Percentiles rank a stretch among this genome's conserved stretches.
Conservation (phyloP, 2,113 vertebrate genomes). For the Tychaedon coryphoeus region DNA sequence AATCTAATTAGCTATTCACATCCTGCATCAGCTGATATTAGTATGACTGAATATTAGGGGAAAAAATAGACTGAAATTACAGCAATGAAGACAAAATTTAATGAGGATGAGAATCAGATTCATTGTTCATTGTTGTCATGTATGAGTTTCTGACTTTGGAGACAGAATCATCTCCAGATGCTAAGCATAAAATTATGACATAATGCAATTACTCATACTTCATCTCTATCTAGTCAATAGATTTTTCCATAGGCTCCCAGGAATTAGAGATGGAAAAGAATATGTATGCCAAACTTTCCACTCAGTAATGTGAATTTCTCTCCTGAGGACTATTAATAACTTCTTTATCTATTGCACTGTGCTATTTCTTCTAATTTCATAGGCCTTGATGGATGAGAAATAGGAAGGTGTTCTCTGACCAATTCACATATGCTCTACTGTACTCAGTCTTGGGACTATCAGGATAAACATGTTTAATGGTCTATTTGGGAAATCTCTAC, state of each 20-base stretch:
- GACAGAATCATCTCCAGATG: slow-evolving; percentile 2
- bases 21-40: slow-evolving; percentile 28
- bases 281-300: background rate
- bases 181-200: slow-evolving; percentile 7
- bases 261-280: background rate
- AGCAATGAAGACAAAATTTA: slow-evolving; percentile 12
- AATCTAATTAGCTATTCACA: slow-evolving; percentile 48
- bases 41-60: slow-evolving; percentile 19
- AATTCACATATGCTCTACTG: background rate
- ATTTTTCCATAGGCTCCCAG: background rate
- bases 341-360: background rate
- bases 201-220: slow-evolving; percentile 16
- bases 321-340: background rate
- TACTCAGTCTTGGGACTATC: background rate
- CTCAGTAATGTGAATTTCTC: background rate
- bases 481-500: background rate
- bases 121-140: slow-evolving; percentile 25
- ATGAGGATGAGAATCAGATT: slow-evolving; percentile 35
- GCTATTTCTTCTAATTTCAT: background rate
- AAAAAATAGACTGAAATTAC: slow-evolving; percentile 37
- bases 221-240: slow-evolving; percentile 5
- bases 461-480: background rate
- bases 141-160: slow-evolving; percentile 17
- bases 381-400: background rate
- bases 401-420: background rate